phyloP scores from a whole-genome alignment of 1,140 invertebrate genomes.

The Tetragonula clypearis region DNA sequence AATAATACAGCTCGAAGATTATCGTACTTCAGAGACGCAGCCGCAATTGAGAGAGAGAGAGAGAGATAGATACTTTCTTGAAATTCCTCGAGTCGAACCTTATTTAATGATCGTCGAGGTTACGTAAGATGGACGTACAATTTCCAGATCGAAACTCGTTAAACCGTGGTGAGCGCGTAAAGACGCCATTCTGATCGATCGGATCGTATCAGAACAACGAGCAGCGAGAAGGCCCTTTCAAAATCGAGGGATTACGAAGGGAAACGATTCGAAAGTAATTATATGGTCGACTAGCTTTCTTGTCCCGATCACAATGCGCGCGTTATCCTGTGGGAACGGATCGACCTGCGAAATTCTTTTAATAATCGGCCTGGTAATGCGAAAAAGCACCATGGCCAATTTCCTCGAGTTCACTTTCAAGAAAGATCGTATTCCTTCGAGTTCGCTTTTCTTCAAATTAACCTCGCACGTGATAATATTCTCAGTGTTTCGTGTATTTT shows the following conservation, averaged over 20 bases:
- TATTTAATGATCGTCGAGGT: not conserved
- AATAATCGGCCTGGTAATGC: not conserved
- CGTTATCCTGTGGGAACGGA: not conserved
- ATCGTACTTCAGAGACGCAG: not conserved
- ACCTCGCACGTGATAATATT: too few relatives aligned
- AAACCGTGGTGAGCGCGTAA: not conserved
- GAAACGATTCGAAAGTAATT: conserved; percentile 6
- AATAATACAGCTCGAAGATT: not conserved
- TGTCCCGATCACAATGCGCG: not conserved
- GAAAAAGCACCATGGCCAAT: not conserved
- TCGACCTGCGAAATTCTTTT: not conserved
- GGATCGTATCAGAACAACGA: not conserved
- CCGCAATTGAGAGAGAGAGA: too few relatives aligned
- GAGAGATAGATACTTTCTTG: not conserved
- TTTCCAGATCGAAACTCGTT: conserved; percentile 31
- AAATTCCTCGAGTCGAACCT: conserved; percentile 19
- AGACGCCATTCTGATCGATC: not conserved
- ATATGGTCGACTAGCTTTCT: not conserved
- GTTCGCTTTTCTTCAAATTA: too few relatives aligned
- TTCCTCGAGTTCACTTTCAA: not conserved
- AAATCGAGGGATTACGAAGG: not conserved
- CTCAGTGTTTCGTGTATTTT: too few relatives aligned
- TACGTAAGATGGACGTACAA: not conserved
- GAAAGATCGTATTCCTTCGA: not conserved
- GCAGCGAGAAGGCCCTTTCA: not conserved